A percentile compares a stretch with the other conserved stretches of the same genome.
Conservation (phyloP, 2,797 vertebrate species). For the Synaphobranchus kaupii region DNA sequence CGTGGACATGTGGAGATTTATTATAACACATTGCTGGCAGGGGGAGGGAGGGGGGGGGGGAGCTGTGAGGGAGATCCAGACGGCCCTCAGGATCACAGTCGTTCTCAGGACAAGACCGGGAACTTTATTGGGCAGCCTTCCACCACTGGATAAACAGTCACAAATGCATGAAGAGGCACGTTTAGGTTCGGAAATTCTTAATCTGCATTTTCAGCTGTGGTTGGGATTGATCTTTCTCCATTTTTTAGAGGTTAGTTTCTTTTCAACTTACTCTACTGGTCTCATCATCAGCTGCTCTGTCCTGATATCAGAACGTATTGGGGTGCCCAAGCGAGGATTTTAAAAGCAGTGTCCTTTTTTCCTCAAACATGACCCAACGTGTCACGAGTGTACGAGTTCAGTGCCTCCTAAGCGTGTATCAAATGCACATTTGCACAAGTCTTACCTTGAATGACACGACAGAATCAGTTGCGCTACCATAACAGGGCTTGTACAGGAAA, state of each 20-base stretch:
- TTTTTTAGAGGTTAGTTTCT: constrained; percentile 18
- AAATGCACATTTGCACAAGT: background rate
- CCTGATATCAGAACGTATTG: constrained; percentile 53
- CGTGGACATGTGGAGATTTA: constrained; percentile 69
- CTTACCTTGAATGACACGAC: background rate
- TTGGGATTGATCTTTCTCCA: constrained; percentile 32
- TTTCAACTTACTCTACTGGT: background rate
- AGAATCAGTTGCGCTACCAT: background rate
- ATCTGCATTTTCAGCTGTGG: constrained; percentile 57
- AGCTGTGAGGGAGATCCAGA: constrained; percentile 52
- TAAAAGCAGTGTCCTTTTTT: background rate
- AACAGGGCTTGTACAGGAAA: background rate
- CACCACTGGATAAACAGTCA: constrained; percentile 38
- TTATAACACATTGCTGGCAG: constrained; percentile 76
- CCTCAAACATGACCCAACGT: background rate
- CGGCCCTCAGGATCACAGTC: constrained; percentile 56
- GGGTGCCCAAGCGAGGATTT: constrained; percentile 45
- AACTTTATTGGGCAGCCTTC: constrained; percentile 57
- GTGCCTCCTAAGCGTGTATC: background rate
- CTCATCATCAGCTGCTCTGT: background rate
- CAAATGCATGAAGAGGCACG: constrained; percentile 63
- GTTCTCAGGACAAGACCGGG: constrained; percentile 55
- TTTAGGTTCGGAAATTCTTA: constrained; percentile 53
- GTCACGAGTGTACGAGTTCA: background rate
- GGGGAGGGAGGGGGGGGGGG: constrained; percentile 46